Evolutionary conservation across 2,113 vertebrate species (phyloP).

Genomic region (Centropus unirufus): DNA sequence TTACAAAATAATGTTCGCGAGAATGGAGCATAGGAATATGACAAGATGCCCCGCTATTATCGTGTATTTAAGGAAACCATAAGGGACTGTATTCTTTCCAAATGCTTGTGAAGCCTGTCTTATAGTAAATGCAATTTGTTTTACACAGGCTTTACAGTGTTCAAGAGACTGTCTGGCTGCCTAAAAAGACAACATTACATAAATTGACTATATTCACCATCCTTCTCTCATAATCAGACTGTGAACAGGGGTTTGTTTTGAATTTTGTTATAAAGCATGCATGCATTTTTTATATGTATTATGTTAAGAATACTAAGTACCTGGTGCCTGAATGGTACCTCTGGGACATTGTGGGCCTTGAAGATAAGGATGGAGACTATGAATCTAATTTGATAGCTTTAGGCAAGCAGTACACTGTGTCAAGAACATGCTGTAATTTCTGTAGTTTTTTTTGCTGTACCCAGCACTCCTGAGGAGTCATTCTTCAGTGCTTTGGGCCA

Average conservation of each 20-base stretch:
- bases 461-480: neutral
- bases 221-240: neutral
- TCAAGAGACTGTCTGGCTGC: neutral
- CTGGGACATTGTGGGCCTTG: neutral
- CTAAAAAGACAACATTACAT: neutral
- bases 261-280: neutral
- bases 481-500: neutral
- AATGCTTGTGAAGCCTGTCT: neutral
- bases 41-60: neutral
- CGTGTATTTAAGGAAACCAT: neutral
- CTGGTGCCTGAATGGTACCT: neutral
- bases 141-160: neutral
- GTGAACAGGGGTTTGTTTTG: neutral
- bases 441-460: neutral
- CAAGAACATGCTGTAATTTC: neutral
- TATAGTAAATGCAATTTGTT: neutral
- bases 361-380: slow-evolving; percentile 12
- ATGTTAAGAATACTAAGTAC: neutral
- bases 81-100: neutral
- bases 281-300: neutral
- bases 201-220: neutral
- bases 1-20: neutral
- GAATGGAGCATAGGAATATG: neutral
- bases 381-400: neutral
- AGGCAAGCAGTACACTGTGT: neutral